Evolutionary conservation across 1,140 invertebrate genomes (phyloP).

Genomic region (Achatina immaculata): DNA sequence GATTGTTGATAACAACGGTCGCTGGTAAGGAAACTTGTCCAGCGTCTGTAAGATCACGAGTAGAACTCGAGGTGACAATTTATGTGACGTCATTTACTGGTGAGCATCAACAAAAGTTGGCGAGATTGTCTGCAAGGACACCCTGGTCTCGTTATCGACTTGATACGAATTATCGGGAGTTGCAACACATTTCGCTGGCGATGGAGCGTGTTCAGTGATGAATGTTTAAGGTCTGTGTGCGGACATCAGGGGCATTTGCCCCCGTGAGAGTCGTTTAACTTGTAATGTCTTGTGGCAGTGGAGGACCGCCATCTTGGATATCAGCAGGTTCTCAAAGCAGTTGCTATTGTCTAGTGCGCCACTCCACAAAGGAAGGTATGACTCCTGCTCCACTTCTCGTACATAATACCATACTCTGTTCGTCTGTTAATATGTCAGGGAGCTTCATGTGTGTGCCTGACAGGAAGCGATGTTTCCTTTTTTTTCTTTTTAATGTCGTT

Average conservation of each 20-base stretch:
- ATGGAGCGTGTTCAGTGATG: conserved; percentile 33
- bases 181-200: neutral
- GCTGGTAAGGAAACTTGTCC: conserved; percentile 19
- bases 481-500: too few relatives aligned
- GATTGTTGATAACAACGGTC: neutral
- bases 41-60: conserved; percentile 39
- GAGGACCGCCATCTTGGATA: conserved; percentile 61
- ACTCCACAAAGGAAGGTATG: conserved; percentile 49
- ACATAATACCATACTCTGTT: neutral
- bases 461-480: too few relatives aligned
- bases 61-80: conserved; percentile 51
- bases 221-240: conserved; percentile 20
- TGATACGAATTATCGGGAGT: neutral
- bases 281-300: conserved; percentile 50
- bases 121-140: conserved; percentile 38
- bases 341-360: conserved; percentile 48
- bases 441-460: neutral
- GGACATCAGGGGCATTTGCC: conserved; percentile 30
- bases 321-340: conserved; percentile 44
- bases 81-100: conserved; percentile 42
- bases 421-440: too few relatives aligned
- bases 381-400: neutral
- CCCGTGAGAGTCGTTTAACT: conserved; percentile 23
- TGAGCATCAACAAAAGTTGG: conserved; percentile 51
- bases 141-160: conserved; percentile 41